These are phyloP conservation scores for Botia kubotai DNA, from an alignment of 2,797 vertebrate genomes.

Conservation along the genomic window DNA sequence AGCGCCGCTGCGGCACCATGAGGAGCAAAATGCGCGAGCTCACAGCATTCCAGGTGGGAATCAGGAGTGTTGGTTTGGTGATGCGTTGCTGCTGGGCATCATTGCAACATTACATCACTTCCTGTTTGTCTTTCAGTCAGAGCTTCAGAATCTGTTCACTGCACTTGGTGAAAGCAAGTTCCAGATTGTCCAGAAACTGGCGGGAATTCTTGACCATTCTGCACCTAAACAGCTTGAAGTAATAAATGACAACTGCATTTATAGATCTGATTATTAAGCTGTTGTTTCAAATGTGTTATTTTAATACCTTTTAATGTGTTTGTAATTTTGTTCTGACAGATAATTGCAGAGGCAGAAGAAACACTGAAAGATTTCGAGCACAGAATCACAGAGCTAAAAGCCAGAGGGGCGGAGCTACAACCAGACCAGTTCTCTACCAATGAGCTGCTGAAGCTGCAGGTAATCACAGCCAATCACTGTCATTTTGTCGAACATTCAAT, in stretches of 20 bases:
- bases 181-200: constrained; percentile 87
- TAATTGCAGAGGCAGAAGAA: constrained; percentile 89
- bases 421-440: constrained; percentile 85
- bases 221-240: constrained; percentile 93
- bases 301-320: not conserved
- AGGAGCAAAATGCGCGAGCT: constrained; percentile 88
- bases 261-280: not conserved
- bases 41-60: constrained; percentile 83
- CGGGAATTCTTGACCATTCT: constrained; percentile 83
- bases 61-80: constrained; percentile 28
- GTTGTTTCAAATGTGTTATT: not conserved
- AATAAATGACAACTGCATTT: constrained; percentile 43
- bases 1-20: constrained; percentile 86
- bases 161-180: constrained; percentile 89
- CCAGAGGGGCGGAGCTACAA: constrained; percentile 81
- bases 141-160: constrained; percentile 87
- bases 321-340: constrained; percentile 73
- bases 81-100: constrained; percentile 74
- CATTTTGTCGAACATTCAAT: not conserved
- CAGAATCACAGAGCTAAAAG: constrained; percentile 86
- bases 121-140: constrained; percentile 78
- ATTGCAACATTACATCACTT: not conserved
- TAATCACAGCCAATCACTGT: constrained; percentile 61
- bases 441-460: constrained; percentile 94
- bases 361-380: constrained; percentile 88